These are phyloP conservation scores for Hypercompe scribonia DNA, from an alignment of 2,888 invertebrate genomes.

Conservation along the genomic window DNA sequence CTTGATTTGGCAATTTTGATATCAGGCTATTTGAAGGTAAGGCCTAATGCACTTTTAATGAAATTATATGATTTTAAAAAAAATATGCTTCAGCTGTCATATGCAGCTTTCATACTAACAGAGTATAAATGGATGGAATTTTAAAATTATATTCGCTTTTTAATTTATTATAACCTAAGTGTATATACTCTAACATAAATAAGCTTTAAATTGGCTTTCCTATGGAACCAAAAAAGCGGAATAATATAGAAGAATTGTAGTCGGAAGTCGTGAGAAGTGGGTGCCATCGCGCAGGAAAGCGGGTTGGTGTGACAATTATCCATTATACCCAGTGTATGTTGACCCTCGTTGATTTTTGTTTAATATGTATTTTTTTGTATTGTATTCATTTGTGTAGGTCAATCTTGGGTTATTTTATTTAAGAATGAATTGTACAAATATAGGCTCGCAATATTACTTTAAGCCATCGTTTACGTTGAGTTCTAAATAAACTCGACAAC, in stretches of 20 bases:
- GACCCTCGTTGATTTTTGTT: constrained; percentile 35
- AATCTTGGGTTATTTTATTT: background rate
- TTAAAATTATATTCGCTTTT: background rate
- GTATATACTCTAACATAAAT: constrained; percentile 43
- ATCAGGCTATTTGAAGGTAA: too few relatives aligned
- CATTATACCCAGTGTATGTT: constrained; percentile 60
- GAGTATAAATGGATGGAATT: background rate
- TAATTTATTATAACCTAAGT: background rate
- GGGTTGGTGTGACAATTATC: constrained; percentile 69
- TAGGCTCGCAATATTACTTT: too few relatives aligned
- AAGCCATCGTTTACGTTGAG: constrained; percentile 23
- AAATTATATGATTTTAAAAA: background rate
- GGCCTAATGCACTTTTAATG: background rate
- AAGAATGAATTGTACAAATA: background rate
- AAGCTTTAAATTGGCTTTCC: constrained; percentile 58
- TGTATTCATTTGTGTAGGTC: background rate
- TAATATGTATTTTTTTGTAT: background rate
- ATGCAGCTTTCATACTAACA: too few relatives aligned
- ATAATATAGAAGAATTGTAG: constrained; percentile 63
- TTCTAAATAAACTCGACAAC: constrained; percentile 60
- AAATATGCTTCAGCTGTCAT: background rate
- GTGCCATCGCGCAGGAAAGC: constrained; percentile 74
- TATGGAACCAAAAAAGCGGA: constrained; percentile 74
- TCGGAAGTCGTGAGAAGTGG: constrained; percentile 82
- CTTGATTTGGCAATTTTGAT: background rate